phyloP scores from a whole-genome alignment of 2,797 vertebrate species.

The Myripristis jacobus region DNA sequence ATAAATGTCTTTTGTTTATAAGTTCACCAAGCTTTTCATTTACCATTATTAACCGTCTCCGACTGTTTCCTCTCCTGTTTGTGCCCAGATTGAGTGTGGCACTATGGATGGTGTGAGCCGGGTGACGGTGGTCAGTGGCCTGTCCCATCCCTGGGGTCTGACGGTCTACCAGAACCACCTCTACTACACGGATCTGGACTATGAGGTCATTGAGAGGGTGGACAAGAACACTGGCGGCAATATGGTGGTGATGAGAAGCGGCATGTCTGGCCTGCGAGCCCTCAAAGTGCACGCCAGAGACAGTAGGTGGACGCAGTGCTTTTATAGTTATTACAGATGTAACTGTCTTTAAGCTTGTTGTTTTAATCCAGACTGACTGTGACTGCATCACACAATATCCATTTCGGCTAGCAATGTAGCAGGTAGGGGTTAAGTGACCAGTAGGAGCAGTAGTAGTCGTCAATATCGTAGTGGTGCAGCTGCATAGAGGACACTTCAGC shows the following conservation, averaged over 20 bases:
- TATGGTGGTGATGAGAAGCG: constrained; percentile 81
- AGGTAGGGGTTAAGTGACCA: no score
- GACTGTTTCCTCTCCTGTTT: not conserved
- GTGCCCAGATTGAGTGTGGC: constrained; percentile 78
- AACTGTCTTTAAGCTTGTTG: no score
- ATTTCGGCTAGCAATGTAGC: no score
- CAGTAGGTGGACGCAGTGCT: constrained; percentile 59
- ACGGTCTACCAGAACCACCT: constrained; percentile 78
- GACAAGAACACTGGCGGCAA: constrained; percentile 76
- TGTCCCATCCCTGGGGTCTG: constrained; percentile 82
- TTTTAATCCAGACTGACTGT: no score
- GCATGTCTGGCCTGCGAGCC: constrained; percentile 75
- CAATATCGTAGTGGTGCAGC: no score
- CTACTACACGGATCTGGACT: constrained; percentile 84
- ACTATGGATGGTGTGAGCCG: constrained; percentile 79
- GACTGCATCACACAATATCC: no score
- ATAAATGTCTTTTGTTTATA: no score
- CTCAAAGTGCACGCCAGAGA: constrained; percentile 84
- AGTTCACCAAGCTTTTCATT: not conserved
- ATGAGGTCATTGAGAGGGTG: constrained; percentile 83
- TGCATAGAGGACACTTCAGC: no score
- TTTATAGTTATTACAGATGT: no score
- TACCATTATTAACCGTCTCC: not conserved
- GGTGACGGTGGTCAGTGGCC: constrained; percentile 71
- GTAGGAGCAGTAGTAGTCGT: no score